Percentiles rank a stretch among this genome's conserved stretches.
Conservation (phyloP, 2,888 invertebrate species). For the Torymus auratus region DNA sequence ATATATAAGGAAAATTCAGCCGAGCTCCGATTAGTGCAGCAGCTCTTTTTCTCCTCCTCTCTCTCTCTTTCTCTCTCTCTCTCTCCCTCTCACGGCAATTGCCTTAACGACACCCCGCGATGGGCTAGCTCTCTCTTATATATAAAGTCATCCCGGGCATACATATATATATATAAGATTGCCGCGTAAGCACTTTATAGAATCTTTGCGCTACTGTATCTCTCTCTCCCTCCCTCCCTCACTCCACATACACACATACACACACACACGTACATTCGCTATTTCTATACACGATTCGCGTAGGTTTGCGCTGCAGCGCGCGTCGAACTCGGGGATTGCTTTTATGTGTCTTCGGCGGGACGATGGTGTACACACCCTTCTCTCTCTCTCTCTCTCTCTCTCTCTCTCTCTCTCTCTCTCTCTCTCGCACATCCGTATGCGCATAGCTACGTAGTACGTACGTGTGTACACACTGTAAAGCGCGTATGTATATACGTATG, state of each 20-base stretch:
- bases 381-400: not conserved
- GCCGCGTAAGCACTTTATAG: not conserved
- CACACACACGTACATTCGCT: slow-evolving; percentile 1
- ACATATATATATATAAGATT: slow-evolving; percentile 14
- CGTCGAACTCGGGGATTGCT: too few species aligned
- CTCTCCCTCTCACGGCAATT: not conserved
- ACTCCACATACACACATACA: not conserved
- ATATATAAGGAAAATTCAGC: slow-evolving; percentile 9
- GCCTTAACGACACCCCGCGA: slow-evolving; percentile 30
- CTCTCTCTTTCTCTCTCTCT: not conserved
- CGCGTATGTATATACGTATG: too few species aligned
- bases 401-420: not conserved
- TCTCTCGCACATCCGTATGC: not conserved
- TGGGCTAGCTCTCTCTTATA: slow-evolving; percentile 9
- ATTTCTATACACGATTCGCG: too few species aligned
- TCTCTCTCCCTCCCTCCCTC: not conserved
- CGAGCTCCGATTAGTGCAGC: too few species aligned
- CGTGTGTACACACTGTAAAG: too few species aligned
- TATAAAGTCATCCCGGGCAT: slow-evolving; percentile 48
- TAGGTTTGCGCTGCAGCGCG: too few species aligned
- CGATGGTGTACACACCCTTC: not conserved
- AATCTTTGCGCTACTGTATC: too few species aligned
- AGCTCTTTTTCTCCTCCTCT: too few species aligned
- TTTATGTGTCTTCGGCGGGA: too few species aligned
- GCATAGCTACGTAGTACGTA: not conserved